A percentile compares a stretch with the other conserved stretches of the same genome.
Conservation (phyloP, 2,888 invertebrate species). For the Sisyra nigra region DNA sequence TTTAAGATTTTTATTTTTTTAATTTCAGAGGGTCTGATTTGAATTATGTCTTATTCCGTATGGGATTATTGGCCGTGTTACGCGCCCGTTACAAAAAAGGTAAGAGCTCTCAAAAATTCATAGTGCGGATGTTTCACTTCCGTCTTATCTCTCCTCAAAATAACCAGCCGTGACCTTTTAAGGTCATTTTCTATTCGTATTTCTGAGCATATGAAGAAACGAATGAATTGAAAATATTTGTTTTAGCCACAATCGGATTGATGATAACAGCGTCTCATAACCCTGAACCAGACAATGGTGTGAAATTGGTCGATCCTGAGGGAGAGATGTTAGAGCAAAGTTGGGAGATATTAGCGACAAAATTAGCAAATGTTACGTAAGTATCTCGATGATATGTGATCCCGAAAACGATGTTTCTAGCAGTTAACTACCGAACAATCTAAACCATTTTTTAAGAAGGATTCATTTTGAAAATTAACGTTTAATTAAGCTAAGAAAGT, state of each 20-base stretch:
- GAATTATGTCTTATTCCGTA: conserved; percentile 84
- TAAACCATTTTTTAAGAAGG: too few species aligned
- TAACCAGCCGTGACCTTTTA: too few species aligned
- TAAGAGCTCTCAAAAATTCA: conserved; percentile 20
- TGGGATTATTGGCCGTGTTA: conserved; percentile 84
- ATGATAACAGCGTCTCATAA: conserved; percentile 99
- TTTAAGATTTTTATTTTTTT: conserved; percentile 12
- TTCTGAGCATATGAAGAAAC: too few species aligned
- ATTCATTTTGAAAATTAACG: too few species aligned
- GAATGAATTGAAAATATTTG: not conserved
- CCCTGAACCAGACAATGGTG: conserved; percentile 89
- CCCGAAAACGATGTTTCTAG: not conserved
- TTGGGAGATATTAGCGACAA: conserved; percentile 86
- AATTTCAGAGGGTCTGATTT: conserved; percentile 61
- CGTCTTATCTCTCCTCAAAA: not conserved
- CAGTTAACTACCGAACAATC: too few species aligned
- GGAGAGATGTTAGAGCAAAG: conserved; percentile 91
- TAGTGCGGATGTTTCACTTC: not conserved
- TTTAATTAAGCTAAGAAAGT: too few species aligned
- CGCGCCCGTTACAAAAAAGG: conserved; percentile 72
- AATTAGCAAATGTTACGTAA: conserved; percentile 68
- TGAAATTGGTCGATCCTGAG: conserved; percentile 87
- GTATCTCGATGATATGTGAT: conserved; percentile 13
- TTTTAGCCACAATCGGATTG: conserved; percentile 67
- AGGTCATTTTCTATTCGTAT: too few species aligned